Evolutionary conservation across 2,888 invertebrate species (phyloP), one percentile per base, ranked within the genome.

Genomic region (Acanthosoma haemorrhoidale): DNA sequence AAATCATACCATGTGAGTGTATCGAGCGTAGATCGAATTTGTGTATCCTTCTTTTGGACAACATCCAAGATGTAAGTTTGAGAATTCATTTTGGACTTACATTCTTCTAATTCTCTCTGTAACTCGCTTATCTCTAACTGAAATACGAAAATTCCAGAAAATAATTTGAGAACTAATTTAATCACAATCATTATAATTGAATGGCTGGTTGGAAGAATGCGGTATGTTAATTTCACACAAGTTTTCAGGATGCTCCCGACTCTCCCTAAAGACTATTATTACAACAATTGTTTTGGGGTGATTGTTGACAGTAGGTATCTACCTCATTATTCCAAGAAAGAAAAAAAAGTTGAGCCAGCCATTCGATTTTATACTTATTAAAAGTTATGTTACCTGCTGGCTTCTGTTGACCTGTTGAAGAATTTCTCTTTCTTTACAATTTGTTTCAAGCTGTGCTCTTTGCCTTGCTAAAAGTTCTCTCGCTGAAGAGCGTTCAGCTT

Each of bases 381-480:
- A 11, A 18, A 34, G 3, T 16, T 15, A 31, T 0, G 16, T 63
- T 38, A 64, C 64, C 64, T 64, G 64, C 21, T 39, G 25, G 11
- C 13, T 25, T 64, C 64, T 41, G 31, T 64, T 64, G 16, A 25
- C 18, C n/a, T 64, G 64, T 11, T 64, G 64, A 11, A 64, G 64
- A 41, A 64, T 15, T 38, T 64, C 64, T 41, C 64, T 39, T 64
- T 64, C 64, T 16, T 64, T 64, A 41, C 25, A 39, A 9, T 13
- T 31, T 29, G 64, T 25, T 64, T 64, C 64, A 29, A 64, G 64
- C 3, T 64, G 64, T 15, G 64, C 64, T 3, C 64, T 29, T 31
- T 64, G 64, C 31, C 64, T 64, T 29, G 64, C 64, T 11, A 64
- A 15, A 15, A 36, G 41, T 31, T 64, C 64, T 41, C 39, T 64